Evolutionary conservation across 35 echinoderm and acorn worm species (phyloP).

Genomic region (Acanthaster planci): DNA sequence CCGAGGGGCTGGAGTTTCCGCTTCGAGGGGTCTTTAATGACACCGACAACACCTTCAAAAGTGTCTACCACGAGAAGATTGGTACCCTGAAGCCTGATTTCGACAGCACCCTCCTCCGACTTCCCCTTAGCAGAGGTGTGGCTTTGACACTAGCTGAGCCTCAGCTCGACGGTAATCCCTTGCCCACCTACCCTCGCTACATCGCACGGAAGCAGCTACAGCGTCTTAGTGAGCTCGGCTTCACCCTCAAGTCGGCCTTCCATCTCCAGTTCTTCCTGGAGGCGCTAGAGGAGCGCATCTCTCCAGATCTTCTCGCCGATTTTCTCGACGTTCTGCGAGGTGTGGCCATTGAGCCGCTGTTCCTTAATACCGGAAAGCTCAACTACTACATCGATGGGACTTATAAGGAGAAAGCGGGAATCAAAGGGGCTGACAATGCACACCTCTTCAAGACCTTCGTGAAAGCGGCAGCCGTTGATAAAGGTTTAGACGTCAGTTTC

Average conservation of each 20-base stretch:
- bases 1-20: too few species aligned
- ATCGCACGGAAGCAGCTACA: slow-evolving; percentile 66
- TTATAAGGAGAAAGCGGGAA: slow-evolving; percentile 55
- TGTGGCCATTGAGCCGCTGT: slow-evolving; percentile 55
- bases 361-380: slow-evolving; percentile 39
- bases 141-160: slow-evolving; percentile 49
- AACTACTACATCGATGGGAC: slow-evolving; percentile 56
- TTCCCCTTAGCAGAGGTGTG: too few species aligned
- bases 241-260: slow-evolving; percentile 34
- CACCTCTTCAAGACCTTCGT: slow-evolving; percentile 63
- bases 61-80: too few species aligned
- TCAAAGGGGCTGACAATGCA: slow-evolving; percentile 59
- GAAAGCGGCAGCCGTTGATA: slow-evolving; percentile 65
- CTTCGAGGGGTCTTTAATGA: too few species aligned
- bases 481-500: slow-evolving; percentile 61
- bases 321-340: background rate
- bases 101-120: too few species aligned
- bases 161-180: slow-evolving; percentile 2
- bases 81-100: too few species aligned
- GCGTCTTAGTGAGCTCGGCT: slow-evolving; percentile 39
- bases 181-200: slow-evolving; percentile 45
- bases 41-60: too few species aligned
- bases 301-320: slow-evolving; percentile 31
- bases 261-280: slow-evolving; percentile 77
- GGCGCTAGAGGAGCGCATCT: background rate